phyloP scores from a whole-genome alignment of 2,888 invertebrate species.

The Lithodes maja region DNA sequence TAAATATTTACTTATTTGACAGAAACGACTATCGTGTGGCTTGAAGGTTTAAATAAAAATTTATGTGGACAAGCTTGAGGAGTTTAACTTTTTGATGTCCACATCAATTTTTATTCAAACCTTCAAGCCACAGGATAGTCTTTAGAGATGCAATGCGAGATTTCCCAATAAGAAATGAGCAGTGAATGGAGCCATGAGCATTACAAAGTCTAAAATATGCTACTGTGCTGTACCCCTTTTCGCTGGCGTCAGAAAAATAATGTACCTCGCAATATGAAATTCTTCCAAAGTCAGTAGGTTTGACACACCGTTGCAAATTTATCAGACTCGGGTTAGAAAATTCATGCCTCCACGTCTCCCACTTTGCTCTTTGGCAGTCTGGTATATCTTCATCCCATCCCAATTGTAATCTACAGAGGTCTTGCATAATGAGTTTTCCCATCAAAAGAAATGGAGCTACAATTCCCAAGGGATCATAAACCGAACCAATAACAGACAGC shows the following conservation, averaged over 20 bases:
- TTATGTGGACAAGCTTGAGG: too few species aligned
- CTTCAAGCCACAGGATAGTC: too few species aligned
- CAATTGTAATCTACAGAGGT: background rate
- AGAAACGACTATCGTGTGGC: too few species aligned
- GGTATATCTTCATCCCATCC: background rate
- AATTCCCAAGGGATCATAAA: slow-evolving; percentile 2
- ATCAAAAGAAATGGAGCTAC: background rate
- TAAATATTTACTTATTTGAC: too few species aligned
- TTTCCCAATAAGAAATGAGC: slow-evolving; percentile 7
- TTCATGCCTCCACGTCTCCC: background rate
- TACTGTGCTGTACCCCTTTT: slow-evolving; percentile 10
- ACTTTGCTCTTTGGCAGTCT: background rate
- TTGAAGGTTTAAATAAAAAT: too few species aligned
- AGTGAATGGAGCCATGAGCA: background rate
- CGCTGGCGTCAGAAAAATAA: slow-evolving; percentile 25
- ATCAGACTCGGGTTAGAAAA: background rate
- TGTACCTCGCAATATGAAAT: background rate
- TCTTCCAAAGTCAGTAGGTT: background rate
- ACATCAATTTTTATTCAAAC: too few species aligned
- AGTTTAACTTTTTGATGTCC: too few species aligned
- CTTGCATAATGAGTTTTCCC: background rate
- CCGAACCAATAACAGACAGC: background rate
- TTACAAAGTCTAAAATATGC: slow-evolving; percentile 13
- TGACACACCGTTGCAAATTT: background rate
- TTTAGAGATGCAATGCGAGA: slow-evolving; percentile 11